Conservation (phyloP, 1,140 invertebrate species). For the Drosophila orosa region DNA sequence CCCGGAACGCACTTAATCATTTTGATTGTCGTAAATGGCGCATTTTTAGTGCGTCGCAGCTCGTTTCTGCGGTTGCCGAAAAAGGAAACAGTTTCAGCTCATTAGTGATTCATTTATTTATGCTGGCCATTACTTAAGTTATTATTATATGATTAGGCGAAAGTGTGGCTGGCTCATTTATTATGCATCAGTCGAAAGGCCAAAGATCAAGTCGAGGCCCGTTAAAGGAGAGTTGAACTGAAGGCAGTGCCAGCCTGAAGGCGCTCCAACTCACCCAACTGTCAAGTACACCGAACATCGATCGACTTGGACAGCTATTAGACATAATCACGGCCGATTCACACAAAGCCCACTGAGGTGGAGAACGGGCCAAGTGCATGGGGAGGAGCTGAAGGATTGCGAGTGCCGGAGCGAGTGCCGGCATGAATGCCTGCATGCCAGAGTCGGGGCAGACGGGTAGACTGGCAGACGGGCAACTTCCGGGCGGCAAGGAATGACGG, state of each 20-base stretch:
- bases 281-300: conserved; percentile 78
- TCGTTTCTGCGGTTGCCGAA: conserved; percentile 40
- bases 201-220: conserved; percentile 16
- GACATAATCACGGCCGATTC: conserved; percentile 78
- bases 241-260: not conserved
- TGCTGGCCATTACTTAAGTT: conserved; percentile 59
- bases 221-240: conserved; percentile 8
- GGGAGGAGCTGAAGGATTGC: conserved; percentile 2
- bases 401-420: conserved; percentile 45
- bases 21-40: conserved; percentile 80
- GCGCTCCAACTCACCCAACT: conserved; percentile 47
- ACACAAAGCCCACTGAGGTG: conserved; percentile 42
- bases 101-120: conserved; percentile 76
- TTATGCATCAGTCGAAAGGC: conserved; percentile 45
- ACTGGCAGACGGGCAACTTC: conserved; percentile 62
- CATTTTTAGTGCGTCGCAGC: conserved; percentile 59
- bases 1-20: conserved; percentile 73
- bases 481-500: conserved; percentile 18
- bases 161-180: conserved; percentile 59
- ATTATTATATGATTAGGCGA: conserved; percentile 72
- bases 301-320: conserved; percentile 84
- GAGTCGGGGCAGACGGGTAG: conserved; percentile 15
- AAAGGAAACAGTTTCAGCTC: conserved; percentile 64
- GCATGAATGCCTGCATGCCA: conserved; percentile 64
- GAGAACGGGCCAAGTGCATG: conserved; percentile 9